These are phyloP conservation scores for Alloscopus bannaensis DNA, from an alignment of 2,888 invertebrate species.

Conservation along the genomic window DNA sequence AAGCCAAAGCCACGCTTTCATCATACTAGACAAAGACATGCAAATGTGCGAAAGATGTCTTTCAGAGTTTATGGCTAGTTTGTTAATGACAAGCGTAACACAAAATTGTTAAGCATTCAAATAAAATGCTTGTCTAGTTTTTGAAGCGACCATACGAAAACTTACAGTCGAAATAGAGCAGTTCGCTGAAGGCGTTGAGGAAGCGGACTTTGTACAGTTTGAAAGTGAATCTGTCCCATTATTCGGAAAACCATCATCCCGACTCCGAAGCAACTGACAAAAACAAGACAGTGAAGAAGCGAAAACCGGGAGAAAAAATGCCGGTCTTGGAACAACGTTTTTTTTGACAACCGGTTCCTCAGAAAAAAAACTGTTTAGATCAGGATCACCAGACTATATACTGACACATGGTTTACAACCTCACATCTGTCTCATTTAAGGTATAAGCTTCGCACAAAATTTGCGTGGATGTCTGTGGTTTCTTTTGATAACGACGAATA, in stretches of 20 bases:
- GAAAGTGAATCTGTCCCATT: conserved; percentile 58
- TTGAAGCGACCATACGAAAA: conserved; percentile 5
- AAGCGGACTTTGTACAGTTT: conserved; percentile 50
- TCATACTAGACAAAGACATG: not conserved
- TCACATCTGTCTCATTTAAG: no score
- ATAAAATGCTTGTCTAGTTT: not conserved
- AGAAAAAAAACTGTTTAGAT: no score
- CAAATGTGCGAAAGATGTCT: not conserved
- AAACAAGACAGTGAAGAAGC: conserved; percentile 42
- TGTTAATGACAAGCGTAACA: not conserved
- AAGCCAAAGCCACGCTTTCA: not conserved
- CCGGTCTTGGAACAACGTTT: conserved; percentile 56
- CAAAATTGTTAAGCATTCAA: not conserved
- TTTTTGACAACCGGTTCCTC: conserved; percentile 60
- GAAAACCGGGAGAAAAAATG: conserved; percentile 3
- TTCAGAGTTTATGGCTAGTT: not conserved
- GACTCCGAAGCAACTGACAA: conserved; percentile 60
- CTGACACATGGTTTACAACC: no score
- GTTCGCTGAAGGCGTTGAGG: conserved; percentile 45
- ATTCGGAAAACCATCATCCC: conserved; percentile 52
- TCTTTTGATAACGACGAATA: no score
- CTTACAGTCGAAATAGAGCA: conserved; percentile 47
- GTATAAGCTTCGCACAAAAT: no score
- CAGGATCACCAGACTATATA: no score
- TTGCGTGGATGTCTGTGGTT: no score